Evolutionary conservation across 2,113 vertebrate species (phyloP), one percentile per base, ranked within the genome.

Genomic region (Ardeotis arabs): DNA sequence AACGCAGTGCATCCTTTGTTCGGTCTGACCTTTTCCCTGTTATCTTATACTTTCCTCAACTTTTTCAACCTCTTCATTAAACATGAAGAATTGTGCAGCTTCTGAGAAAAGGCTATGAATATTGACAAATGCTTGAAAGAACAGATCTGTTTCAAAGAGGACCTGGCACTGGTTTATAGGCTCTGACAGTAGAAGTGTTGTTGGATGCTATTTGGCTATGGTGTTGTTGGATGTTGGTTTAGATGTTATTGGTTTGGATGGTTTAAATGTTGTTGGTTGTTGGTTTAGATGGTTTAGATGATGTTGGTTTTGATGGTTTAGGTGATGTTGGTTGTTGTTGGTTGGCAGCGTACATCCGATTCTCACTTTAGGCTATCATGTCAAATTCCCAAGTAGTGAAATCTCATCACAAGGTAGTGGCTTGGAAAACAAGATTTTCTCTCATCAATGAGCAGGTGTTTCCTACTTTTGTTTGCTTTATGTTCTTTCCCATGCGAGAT

Each of bases 51-150:
- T 80, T 91, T 84, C 87, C 49, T 84, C 62, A 35, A 53, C 86
- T 87, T 14, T 84, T 72, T 53, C 84, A 93, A 13, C 39, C 53
- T 91, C 80, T 45, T 96, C 69, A 72, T 92, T 95, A 84, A 35
- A 66, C 18, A 44, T 33, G 53, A 29, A 27, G 59, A 73, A 45
- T 81, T 87, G 41, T 50, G 88, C 66, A 89, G 56, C 49, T 69
- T 66, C 76, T 45, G 56, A 59, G 59, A 29, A 74, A 87, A 76
- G 64, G 72, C 27, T 17, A 10, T 72, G 80, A 90, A 76, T 79
- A 89, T 89, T 87, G 90, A 63, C 76, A 56, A 89, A 50, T 0
- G 0, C 76, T 72, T 70, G 83, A 89, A 90, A 72, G 20, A 81
- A 6, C 20, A 82, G 49, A 25, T 78, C 14, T 89, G 12, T 47